These are phyloP conservation scores for Melieria crassipennis DNA, from an alignment of 2,888 invertebrate species.

Conservation along the genomic window DNA sequence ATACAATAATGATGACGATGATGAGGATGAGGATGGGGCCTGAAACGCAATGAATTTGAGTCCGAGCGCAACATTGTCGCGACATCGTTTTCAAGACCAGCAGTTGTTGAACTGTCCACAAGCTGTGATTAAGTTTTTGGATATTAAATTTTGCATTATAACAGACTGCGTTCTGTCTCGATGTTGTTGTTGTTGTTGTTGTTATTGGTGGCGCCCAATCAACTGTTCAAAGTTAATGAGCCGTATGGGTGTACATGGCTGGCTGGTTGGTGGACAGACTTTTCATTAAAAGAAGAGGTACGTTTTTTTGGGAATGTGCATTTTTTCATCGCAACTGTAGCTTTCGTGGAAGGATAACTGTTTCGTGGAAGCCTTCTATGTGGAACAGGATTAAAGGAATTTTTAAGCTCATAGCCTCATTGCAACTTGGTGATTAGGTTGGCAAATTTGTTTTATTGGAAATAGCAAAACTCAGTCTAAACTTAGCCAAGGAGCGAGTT, in stretches of 20 bases:
- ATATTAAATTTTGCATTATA: constrained; percentile 38
- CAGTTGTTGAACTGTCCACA: constrained; percentile 47
- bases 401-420: too few species aligned
- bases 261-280: neutral
- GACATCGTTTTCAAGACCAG: constrained; percentile 40
- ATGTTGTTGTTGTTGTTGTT: constrained; percentile 23
- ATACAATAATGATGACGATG: too few species aligned
- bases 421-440: too few species aligned
- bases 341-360: constrained; percentile 12
- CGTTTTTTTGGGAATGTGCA: too few species aligned
- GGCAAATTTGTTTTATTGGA: too few species aligned
- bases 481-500: too few species aligned
- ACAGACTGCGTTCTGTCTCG: neutral
- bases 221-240: constrained; percentile 54
- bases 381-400: too few species aligned
- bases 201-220: constrained; percentile 60
- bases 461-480: too few species aligned
- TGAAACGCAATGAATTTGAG: constrained; percentile 16
- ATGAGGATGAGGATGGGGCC: constrained; percentile 3
- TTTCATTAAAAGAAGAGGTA: too few species aligned
- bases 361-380: constrained; percentile 1
- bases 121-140: constrained; percentile 44
- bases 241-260: constrained; percentile 25
- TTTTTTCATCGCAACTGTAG: neutral
- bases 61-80: neutral